Evolutionary conservation across 2,888 invertebrate species (phyloP).

Genomic region (Drosophila fulvimacula): DNA sequence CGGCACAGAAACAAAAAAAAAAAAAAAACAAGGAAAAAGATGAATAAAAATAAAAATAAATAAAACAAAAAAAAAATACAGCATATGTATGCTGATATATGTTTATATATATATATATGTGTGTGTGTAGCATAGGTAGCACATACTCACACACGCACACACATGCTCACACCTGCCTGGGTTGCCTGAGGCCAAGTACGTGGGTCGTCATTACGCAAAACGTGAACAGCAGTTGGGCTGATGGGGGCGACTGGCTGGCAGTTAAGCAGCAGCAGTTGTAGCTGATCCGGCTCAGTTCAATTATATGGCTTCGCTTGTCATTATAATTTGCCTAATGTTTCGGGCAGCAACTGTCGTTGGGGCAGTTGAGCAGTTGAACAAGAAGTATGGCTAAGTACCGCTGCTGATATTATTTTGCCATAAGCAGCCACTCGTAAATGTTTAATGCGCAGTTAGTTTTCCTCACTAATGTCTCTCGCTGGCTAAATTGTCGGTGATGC

Average conservation of each 20-base stretch:
- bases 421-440: slow-evolving; percentile 32
- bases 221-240: not conserved
- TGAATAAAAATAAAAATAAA: slow-evolving; percentile 4
- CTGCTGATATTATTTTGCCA: slow-evolving; percentile 13
- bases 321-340: slow-evolving; percentile 29
- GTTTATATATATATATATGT: too few species aligned
- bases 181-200: slow-evolving; percentile 17
- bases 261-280: slow-evolving; percentile 6
- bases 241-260: slow-evolving; percentile 7
- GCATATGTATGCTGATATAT: too few species aligned
- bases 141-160: slow-evolving; percentile 19
- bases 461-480: slow-evolving; percentile 36
- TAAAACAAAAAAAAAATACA: slow-evolving; percentile 1
- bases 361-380: not conserved
- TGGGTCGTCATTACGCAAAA: slow-evolving; percentile 36
- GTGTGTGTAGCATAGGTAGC: slow-evolving; percentile 7
- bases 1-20: not conserved
- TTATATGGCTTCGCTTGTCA: slow-evolving; percentile 40
- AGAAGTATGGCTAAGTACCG: slow-evolving; percentile 16
- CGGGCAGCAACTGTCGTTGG: slow-evolving; percentile 5
- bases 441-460: slow-evolving; percentile 55
- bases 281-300: slow-evolving; percentile 13
- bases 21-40: not conserved
- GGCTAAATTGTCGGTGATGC: slow-evolving; percentile 19
- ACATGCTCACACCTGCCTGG: slow-evolving; percentile 27